Evolutionary conservation across 2,113 vertebrate genomes (phyloP).

Genomic region (Amblyopsis rosae): DNA sequence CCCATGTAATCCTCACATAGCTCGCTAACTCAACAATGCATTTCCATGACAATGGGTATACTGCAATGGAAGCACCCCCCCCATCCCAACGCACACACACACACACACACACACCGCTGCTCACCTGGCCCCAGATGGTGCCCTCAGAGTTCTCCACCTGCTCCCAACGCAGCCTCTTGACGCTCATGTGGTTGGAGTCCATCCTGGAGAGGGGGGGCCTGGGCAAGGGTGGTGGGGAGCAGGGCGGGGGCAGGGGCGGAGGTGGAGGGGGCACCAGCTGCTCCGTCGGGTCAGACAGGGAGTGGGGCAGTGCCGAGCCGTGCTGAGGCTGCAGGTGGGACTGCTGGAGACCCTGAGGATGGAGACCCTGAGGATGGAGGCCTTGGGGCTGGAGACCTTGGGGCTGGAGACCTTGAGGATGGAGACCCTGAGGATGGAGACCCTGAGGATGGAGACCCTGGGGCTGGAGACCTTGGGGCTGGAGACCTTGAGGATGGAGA

Average conservation of each 20-base stretch:
- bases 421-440: no score
- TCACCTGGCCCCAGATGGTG: slow-evolving; percentile 97
- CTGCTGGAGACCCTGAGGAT: no score
- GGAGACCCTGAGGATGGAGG: slow-evolving; percentile 31
- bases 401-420: no score
- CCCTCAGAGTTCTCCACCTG: slow-evolving; percentile 98
- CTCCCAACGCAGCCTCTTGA: slow-evolving; percentile 97
- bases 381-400: no score
- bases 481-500: no score
- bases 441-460: no score
- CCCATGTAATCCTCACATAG: no score
- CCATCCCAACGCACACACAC: no score
- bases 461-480: no score
- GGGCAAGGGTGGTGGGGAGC: slow-evolving; percentile 76
- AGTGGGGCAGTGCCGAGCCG: slow-evolving; percentile 58
- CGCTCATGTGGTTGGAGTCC: slow-evolving; percentile 94
- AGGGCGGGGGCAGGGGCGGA: slow-evolving; percentile 77
- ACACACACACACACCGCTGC: slow-evolving; percentile 9
- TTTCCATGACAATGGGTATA: no score
- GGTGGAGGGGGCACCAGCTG: slow-evolving; percentile 70
- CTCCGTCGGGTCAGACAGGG: slow-evolving; percentile 65
- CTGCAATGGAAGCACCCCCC: no score
- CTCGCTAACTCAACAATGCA: no score
- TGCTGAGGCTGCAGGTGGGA: slow-evolving; percentile 35
- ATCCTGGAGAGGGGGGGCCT: slow-evolving; percentile 79